Base-by-base conservation (phyloP, 2,888 invertebrate species). In the Nomada ruficornis region DNA sequence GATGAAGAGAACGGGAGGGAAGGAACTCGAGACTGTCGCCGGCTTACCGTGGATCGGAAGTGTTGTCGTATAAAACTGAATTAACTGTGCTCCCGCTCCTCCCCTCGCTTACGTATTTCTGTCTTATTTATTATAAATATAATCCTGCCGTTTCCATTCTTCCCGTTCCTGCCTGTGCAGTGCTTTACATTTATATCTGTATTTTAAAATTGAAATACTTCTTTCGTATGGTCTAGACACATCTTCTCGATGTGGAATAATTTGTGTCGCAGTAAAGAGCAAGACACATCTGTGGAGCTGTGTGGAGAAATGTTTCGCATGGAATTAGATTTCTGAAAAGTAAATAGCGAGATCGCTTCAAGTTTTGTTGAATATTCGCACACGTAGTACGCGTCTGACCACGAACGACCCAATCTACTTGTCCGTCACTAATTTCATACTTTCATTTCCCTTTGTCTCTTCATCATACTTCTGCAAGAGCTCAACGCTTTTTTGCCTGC, bases 21-120 rank as follows among this genome's bases (percentile, higher is more conserved):
- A 63, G 59, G 67, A 72, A 70, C 68, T 80, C 55, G 73, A 64
- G 73, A 60, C 78, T 78, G 65, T 78, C 76, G 75, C 60, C 73
- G 85, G 71, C 65, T 81, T 81, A 70, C 80, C 70, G 68, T 36
- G 76, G 63, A 76, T 84, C 84, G 84, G 80, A 74, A 84, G 80
- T 77, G 73, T 77, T 82, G 77, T 82, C 82, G 83, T 77, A 77
- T 82, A 75, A 77, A 82, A 77, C 80, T 70, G 83, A 83, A 83
- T 82, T 82, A 82, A 82, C 73, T 77, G 68, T 77, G 69, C 65
- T 29, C 36, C 63, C 20, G 50, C 67, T 76, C 75, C 47, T 57
- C 74, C 62, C 23, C 55, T n/a, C 60, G n/a, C 62, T 47, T 50
- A 20, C 57, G 52, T 26, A 36, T 59, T 59, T 52, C 74, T 47